A percentile compares a stretch with the other conserved stretches of the same genome.
These are phyloP conservation scores for Tauraco hartlaubi DNA, from an alignment of 2,797 vertebrate species.

Conservation along the genomic window DNA sequence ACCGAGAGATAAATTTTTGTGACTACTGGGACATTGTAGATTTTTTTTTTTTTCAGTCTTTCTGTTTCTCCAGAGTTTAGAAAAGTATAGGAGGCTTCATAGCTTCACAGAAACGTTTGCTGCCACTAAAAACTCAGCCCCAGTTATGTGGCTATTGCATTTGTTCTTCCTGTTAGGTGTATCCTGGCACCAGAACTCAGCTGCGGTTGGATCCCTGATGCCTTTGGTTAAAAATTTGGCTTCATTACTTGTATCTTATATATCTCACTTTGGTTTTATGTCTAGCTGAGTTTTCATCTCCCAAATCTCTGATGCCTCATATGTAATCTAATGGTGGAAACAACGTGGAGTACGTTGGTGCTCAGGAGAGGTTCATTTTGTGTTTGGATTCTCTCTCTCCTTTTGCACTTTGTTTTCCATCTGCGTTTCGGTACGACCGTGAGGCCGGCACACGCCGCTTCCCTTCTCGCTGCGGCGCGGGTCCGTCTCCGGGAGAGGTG, in stretches of 20 bases:
- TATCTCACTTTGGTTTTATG: neutral
- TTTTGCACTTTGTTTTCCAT: neutral
- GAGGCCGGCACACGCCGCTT: neutral
- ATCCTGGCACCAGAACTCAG: neutral
- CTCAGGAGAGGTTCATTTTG: neutral
- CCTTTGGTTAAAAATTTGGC: constrained; percentile 41
- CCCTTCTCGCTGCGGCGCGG: fast-evolving
- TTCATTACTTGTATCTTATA: neutral
- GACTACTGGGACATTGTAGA: neutral
- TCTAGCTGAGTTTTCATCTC: neutral
- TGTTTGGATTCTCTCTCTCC: neutral
- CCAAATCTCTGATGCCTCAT: neutral
- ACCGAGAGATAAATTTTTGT: neutral
- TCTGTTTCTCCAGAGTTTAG: neutral
- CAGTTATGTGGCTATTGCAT: neutral
- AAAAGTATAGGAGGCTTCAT: neutral
- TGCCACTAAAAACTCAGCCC: neutral
- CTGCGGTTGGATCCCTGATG: constrained; percentile 8
- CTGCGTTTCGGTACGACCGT: neutral
- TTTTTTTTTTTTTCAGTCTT: neutral
- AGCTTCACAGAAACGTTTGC: neutral
- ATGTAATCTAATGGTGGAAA: neutral
- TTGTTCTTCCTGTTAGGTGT: constrained; percentile 1
- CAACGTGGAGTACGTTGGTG: neutral
- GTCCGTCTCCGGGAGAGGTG: neutral